Evolutionary conservation across 2,797 vertebrate genomes (phyloP).

Genomic region (Microctenopoma steveboyesi): DNA sequence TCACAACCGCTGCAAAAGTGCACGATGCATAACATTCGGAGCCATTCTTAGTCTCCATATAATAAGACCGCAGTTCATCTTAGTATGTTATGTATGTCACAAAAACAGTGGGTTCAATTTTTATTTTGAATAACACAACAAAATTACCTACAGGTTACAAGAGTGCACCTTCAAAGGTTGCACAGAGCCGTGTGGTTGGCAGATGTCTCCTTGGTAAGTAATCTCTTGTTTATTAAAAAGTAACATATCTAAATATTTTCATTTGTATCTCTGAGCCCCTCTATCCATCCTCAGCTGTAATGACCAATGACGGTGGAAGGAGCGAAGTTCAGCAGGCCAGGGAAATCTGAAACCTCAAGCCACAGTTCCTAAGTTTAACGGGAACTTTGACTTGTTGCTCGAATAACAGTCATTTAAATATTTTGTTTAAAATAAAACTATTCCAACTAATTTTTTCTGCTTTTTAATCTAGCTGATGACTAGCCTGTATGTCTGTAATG

Average conservation of each 20-base stretch:
- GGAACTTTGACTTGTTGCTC: conserved; percentile 45
- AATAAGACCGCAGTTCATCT: conserved; percentile 13
- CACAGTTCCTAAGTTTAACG: conserved; percentile 4
- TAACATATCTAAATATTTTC: conserved; percentile 63
- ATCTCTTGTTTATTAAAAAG: conserved; percentile 62
- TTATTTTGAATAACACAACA: conserved; percentile 20
- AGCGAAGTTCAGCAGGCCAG: conserved; percentile 35
- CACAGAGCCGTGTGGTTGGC: conserved; percentile 49
- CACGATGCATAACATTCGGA: conserved; percentile 14
- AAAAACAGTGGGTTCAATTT: conserved; percentile 8
- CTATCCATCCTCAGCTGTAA: conserved; percentile 67
- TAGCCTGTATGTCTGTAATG: background rate
- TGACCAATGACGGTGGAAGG: conserved; percentile 66
- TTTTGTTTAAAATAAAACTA: background rate
- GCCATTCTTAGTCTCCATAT: conserved; percentile 28
- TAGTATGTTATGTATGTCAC: conserved; percentile 29
- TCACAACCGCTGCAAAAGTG: conserved; percentile 51
- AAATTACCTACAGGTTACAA: background rate
- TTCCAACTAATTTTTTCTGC: accelerated
- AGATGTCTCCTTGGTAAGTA: conserved; percentile 53
- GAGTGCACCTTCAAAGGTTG: conserved; percentile 19
- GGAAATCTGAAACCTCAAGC: conserved; percentile 61
- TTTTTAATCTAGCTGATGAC: background rate
- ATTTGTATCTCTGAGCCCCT: conserved; percentile 59
- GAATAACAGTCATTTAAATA: background rate